Base-by-base conservation (phyloP, 1,140 invertebrate genomes). In the Argopecten irradians region DNA sequence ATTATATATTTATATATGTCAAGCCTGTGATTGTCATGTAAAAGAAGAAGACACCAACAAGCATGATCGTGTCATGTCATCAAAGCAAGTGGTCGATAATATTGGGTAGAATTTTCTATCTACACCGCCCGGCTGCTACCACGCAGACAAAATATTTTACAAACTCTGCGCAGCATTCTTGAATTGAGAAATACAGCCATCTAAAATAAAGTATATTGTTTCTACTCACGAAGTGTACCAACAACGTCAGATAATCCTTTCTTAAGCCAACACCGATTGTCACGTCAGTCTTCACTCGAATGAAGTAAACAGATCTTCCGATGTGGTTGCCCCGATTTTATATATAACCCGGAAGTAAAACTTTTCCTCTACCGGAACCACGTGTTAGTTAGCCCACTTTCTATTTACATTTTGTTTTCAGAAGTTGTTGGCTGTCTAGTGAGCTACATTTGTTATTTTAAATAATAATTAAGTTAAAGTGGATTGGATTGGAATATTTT, bases 241-340 rank as follows among this genome's bases (percentile, higher is more conserved):
- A 28, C 19, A 71, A n/a, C 55, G n/a, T 71, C 55, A 16, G n/a
- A 71, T 71, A 46, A 16, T 46, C 43, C 43, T 46, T 46, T 46
- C 43, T 16, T 39, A 46, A 71, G 22, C 13, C 55, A 28, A 22
- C n/a, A 28, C 22, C 5, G 5, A 28, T 19, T 46, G 55, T 71
- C 55, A 71, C 55, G 22, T 28, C 55, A 3, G 55, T 71, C 55
- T n/a, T 3, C 55, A n/a, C 8, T 16, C 55, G 22, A 46, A 19
- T 46, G 55, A 71, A 71, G 55, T 71, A 71, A 71, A 71, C n/a
- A 71, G 55, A 71, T 71, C 55, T 71, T 71, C 55, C n/a, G 55
- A 71, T 71, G 55, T 71, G 55, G 55, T 46, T 19, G 43, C 1
- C 43, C 22, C 19, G 43, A 22, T 22, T 71, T 28, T n/a, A n/a